phyloP scores from a whole-genome alignment of 2,797 vertebrate genomes.

The Hybognathus amarus region DNA sequence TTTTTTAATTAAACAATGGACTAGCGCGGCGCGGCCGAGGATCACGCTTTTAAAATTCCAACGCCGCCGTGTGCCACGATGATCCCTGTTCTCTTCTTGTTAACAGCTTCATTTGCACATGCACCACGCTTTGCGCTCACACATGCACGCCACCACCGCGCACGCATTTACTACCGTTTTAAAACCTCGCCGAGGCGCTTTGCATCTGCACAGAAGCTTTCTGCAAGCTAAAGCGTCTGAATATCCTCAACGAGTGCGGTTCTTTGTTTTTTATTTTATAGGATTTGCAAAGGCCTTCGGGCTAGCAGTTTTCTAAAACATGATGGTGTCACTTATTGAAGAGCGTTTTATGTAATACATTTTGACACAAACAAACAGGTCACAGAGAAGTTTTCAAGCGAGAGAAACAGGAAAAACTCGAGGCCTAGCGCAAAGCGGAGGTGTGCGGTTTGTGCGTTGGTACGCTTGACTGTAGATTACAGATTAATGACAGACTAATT shows the following conservation, averaged over 20 bases:
- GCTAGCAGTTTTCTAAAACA: neutral
- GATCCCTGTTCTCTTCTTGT: constrained; percentile 40
- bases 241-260: neutral
- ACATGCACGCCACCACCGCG: neutral
- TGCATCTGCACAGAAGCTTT: neutral
- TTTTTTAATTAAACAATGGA: constrained; percentile 53
- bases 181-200: constrained; percentile 7
- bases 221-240: constrained; percentile 8
- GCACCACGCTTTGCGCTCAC: neutral
- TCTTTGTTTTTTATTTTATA: constrained; percentile 1
- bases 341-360: neutral
- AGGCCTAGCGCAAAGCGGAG: constrained; percentile 26
- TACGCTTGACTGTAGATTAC: constrained; percentile 54
- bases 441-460: constrained; percentile 35
- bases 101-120: constrained; percentile 48
- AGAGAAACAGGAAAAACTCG: constrained; percentile 37
- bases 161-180: neutral
- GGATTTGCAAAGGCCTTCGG: constrained; percentile 1
- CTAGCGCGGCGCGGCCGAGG: constrained; percentile 9
- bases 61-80: constrained; percentile 8
- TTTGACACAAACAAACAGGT: constrained; percentile 27
- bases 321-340: neutral
- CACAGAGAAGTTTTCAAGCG: neutral
- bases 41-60: constrained; percentile 44
- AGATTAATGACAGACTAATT: constrained; percentile 60